phyloP scores from a whole-genome alignment of 2,797 vertebrate species.

The Myotis vivesi region DNA sequence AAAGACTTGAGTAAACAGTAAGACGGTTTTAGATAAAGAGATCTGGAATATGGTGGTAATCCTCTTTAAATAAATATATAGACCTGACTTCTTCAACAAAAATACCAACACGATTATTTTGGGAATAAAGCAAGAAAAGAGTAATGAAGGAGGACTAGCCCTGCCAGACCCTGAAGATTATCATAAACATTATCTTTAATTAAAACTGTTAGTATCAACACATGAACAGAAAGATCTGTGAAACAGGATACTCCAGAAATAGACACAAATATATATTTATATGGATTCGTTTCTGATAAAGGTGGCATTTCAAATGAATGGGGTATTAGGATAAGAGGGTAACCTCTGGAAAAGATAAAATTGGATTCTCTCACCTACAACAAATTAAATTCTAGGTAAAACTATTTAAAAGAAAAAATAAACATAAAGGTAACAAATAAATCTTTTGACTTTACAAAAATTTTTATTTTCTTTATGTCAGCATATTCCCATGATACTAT shows the following conservation, averaged over 20 bases:
- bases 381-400: conserved; percentile 11
- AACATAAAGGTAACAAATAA: conserved; percentile 15
- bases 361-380: conserved; percentile 4
- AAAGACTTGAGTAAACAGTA: not conserved
- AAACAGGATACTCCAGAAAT: not conserved
- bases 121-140: conserved; percentile 33
- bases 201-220: conserved; percentile 7
- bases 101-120: conserved; percentile 23
- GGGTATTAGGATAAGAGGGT: not conserved
- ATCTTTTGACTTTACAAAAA: conserved; percentile 1
- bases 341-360: conserved; percentile 40
- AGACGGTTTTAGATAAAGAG: conserved; percentile 22
- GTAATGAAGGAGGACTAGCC: not conserved
- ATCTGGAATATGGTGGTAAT: not conserved
- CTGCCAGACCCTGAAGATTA: not conserved
- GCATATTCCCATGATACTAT: not conserved
- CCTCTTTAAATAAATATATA: conserved; percentile 13
- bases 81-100: not conserved
- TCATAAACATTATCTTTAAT: not conserved
- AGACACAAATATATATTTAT: not conserved
- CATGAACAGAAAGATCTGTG: not conserved
- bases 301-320: not conserved
- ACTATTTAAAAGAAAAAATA: conserved; percentile 17
- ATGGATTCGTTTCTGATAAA: conserved; percentile 31
- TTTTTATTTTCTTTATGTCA: not conserved